Evolutionary conservation across 2,113 vertebrate species (phyloP).

Genomic region (Catharus bicknelli): DNA sequence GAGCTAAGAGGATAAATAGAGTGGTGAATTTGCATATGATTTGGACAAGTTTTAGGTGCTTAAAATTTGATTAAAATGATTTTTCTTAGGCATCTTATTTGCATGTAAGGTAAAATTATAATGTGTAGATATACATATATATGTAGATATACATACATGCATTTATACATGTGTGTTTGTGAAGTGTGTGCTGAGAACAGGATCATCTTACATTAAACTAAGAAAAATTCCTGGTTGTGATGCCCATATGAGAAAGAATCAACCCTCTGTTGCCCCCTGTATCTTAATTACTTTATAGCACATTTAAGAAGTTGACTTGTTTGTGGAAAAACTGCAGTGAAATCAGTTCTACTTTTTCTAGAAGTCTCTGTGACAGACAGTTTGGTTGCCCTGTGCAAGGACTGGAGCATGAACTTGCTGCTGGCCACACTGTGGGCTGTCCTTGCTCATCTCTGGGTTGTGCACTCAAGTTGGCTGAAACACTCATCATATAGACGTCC

Average conservation of each 20-base stretch:
- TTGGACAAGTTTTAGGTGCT: neutral
- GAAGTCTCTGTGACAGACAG: neutral
- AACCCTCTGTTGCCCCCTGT: neutral
- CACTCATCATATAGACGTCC: accelerated
- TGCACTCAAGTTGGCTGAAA: neutral
- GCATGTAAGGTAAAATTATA: neutral
- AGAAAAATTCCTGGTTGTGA: neutral
- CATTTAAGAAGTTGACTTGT: neutral
- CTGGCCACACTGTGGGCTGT: neutral
- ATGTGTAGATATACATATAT: neutral
- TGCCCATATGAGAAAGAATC: neutral
- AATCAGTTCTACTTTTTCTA: neutral
- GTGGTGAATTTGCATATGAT: neutral
- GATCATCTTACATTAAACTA: neutral
- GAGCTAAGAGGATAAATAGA: neutral
- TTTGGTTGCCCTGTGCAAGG: neutral
- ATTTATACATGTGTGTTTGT: neutral
- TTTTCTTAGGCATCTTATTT: neutral
- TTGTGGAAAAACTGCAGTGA: neutral
- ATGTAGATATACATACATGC: neutral
- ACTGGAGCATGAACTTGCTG: neutral
- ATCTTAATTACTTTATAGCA: neutral
- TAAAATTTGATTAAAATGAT: neutral
- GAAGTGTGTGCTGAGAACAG: neutral
- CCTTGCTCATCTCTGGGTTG: neutral